Percentiles rank a stretch among this genome's conserved stretches.
These are phyloP conservation scores for Epinephelus cyanopodus DNA, from an alignment of 2,113 vertebrate genomes.

Conservation along the genomic window DNA sequence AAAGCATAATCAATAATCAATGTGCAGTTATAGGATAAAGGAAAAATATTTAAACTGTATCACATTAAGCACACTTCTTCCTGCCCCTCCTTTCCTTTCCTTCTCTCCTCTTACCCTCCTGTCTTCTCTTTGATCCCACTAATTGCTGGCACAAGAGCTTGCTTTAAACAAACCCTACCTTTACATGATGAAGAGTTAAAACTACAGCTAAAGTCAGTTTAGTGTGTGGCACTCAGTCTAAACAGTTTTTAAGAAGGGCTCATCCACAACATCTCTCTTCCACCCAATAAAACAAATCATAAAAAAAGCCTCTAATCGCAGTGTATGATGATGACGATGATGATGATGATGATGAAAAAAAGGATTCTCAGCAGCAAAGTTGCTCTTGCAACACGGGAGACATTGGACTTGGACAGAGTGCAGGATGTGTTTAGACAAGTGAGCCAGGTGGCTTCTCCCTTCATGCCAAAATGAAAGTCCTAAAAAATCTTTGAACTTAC, in stretches of 20 bases:
- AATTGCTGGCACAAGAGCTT: constrained; percentile 62
- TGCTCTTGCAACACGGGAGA: constrained; percentile 61
- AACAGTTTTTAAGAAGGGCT: constrained; percentile 23
- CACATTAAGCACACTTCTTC: constrained; percentile 34
- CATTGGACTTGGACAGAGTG: constrained; percentile 69
- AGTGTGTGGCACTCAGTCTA: constrained; percentile 41
- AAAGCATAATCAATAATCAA: constrained; percentile 7
- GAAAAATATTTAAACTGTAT: constrained; percentile 31
- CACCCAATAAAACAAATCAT: constrained; percentile 38
- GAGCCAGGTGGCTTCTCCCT: constrained; percentile 63
- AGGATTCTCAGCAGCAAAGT: constrained; percentile 12
- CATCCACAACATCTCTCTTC: constrained; percentile 9
- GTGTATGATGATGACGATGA: neutral
- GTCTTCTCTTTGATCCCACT: constrained; percentile 65
- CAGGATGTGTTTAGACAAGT: constrained; percentile 72
- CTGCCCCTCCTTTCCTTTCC: neutral
- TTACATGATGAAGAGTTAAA: constrained; percentile 41
- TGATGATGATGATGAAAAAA: too few species aligned
- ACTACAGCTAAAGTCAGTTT: constrained; percentile 32
- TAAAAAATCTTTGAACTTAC: constrained; percentile 75
- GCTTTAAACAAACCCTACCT: constrained; percentile 67
- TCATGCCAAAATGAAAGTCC: constrained; percentile 68
- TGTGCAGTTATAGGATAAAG: constrained; percentile 2
- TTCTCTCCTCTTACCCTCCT: constrained; percentile 11
- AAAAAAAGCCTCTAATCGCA: neutral